phyloP scores from a whole-genome alignment of 2,888 invertebrate genomes.

The Diarsia brunnea region DNA sequence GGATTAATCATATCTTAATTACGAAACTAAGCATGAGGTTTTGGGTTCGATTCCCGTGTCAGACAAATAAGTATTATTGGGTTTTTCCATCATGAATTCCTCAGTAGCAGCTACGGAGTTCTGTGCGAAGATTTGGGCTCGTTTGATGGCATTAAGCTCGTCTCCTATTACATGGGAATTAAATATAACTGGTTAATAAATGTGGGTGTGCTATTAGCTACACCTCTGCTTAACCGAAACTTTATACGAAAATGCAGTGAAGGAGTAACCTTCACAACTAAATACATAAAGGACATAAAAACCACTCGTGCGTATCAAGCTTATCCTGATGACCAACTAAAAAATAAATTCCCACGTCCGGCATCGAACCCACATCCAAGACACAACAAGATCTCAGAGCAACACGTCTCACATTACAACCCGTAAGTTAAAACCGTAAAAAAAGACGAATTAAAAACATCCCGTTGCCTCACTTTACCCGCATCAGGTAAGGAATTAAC shows the following conservation, averaged over 20 bases:
- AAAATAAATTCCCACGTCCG: constrained; percentile 8
- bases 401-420: constrained; percentile 16
- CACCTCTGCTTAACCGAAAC: too few species aligned
- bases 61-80: too few species aligned
- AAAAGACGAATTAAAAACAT: neutral
- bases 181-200: too few species aligned
- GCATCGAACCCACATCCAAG: constrained; percentile 7
- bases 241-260: neutral
- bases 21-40: too few species aligned
- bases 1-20: too few species aligned
- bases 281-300: neutral
- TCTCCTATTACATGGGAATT: too few species aligned
- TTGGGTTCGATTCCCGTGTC: too few species aligned
- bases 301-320: neutral
- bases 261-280: neutral
- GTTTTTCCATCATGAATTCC: too few species aligned
- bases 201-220: too few species aligned
- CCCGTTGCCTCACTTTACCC: neutral
- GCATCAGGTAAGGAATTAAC: constrained; percentile 21
- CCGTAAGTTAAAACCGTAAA: constrained; percentile 12
- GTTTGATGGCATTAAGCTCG: too few species aligned
- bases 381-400: neutral
- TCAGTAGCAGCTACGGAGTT: too few species aligned
- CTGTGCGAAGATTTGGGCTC: too few species aligned
- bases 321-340: neutral